Evolutionary conservation across 2,888 invertebrate species (phyloP), one percentile per base, ranked within the genome.

Genomic region (Herminia tarsipennalis): DNA sequence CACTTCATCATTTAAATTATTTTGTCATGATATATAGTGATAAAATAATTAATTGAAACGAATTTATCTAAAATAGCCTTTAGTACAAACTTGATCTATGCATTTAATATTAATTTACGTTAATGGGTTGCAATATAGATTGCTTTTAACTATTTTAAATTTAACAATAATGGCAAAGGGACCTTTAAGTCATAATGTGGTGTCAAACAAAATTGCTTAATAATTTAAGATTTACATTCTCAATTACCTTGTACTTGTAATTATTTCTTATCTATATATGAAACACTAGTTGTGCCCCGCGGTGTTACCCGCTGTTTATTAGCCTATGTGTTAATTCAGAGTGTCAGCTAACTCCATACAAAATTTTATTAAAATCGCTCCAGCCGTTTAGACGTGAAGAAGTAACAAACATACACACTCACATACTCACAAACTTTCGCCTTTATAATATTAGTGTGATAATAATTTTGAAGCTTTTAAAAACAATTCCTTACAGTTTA

Each of bases 111-210:
- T 17, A 17, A 9, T 36, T n/a, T 18, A 36, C 25, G 17, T 5
- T 9, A 22, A 34, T 14, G n/a, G n/a, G 12, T 20, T 6, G n/a
- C 13, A 27, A 13, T 13, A 27, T 18, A 27, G 16, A 36, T 18
- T 36, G 13, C n/a, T 27, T 36, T 36, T n/a, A 36, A 13, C 17
- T 17, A 27, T 13, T 36, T 10, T 10, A 25, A 17, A 27, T 5
- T 8, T 25, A 35, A 17, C 16, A 25, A 25, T 27, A 18, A 20
- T 27, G 27, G 20, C 13, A 37, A 21, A 14, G 14, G 6, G 6
- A 1, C 14, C 24, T 34, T 34, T 22, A 18, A 5, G 58, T 39
- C 34, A 27, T 13, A 35, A 29, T 39, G 47, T 33, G 9, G 32
- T 57, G 35, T 42, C 17, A 20, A 37, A 37, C 13, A 41, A 27